Base-by-base conservation (phyloP, 2,888 invertebrate species). In the Plebejus anna region DNA sequence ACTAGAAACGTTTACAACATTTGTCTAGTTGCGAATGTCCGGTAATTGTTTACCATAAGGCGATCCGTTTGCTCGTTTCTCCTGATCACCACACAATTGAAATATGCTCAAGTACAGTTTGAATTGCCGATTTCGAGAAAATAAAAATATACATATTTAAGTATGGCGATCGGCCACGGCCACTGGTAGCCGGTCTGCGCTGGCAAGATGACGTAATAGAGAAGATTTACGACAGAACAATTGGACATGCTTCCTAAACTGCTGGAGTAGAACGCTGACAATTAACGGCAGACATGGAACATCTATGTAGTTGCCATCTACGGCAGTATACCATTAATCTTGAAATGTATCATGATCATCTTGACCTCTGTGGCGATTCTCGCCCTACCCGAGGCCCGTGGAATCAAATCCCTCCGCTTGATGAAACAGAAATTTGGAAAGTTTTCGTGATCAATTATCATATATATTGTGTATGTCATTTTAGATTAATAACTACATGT, bases 221-320 rank as follows among this genome's bases (percentile, higher is more conserved):
- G 13, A 32, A 66, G 66, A 66, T 36, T 66, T 66, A 66, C 66
- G 32, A 66, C 32, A 13, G 66, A 36, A 66, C 66, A 66, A 66
- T 66, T 66, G 66, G 66, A 66, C 32, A 66, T 16, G 66, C 66
- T 66, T 66, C 66, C 66, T 66, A 66, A 66, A 36, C 66, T 16
- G 66, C 66, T 66, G 66, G 66, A 36, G 32, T 66, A 36, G 66
- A 66, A 66, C 32, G 66, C 11, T 66, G 13, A 36, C 36, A 66
- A 32, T 66, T 66, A 66, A 1, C 66, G 66, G 32, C 32, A 13
- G 66, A 66, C 66, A 66, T 32, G 11, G 61, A 66, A 66, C 66
- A 66, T 66, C 66, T 36, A 4, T 66, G 32, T 36, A 5, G 32
- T 4, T 66, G 13, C 32, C 66, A 36, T 66, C 32, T 66, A 36